Percentiles rank a stretch among this genome's conserved stretches.
These are phyloP conservation scores for Aphelinus atriplicis DNA, from an alignment of 1,140 invertebrate genomes.

Conservation along the genomic window DNA sequence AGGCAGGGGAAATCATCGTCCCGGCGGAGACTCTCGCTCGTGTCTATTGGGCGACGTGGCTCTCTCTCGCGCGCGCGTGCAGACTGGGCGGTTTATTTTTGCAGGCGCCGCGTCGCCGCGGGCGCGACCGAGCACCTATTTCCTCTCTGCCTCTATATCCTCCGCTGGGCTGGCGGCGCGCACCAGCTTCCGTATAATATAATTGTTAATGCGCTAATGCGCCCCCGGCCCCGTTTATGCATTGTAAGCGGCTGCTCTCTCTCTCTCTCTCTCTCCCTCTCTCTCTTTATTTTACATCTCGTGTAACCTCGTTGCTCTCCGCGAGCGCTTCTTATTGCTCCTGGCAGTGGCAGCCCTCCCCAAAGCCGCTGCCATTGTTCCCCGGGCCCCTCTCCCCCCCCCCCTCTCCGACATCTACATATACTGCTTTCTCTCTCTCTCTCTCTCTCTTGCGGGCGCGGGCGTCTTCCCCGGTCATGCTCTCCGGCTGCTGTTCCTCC, in stretches of 20 bases:
- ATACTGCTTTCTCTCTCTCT: background rate
- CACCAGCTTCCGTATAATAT: conserved; percentile 59
- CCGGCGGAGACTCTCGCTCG: too few species aligned
- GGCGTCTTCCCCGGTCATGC: too few species aligned
- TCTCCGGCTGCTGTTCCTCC: too few species aligned
- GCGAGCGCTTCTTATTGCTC: background rate
- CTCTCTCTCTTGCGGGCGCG: too few species aligned
- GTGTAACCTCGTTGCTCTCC: conserved; percentile 1
- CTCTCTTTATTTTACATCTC: conserved; percentile 20
- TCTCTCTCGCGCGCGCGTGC: conserved; percentile 13
- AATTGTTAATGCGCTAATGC: conserved; percentile 62
- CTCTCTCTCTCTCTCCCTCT: conserved; percentile 28
- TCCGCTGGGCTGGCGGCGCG: conserved; percentile 25
- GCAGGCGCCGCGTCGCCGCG: conserved; percentile 43
- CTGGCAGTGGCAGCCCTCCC: background rate
- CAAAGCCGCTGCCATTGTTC: background rate
- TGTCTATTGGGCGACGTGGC: too few species aligned
- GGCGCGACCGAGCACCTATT: conserved; percentile 24
- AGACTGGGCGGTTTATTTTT: conserved; percentile 49
- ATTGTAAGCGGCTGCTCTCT: conserved; percentile 45
- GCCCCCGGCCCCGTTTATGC: conserved; percentile 55
- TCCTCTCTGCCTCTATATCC: too few species aligned
- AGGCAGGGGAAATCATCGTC: too few species aligned
- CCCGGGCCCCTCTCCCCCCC: background rate
- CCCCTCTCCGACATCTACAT: background rate